These are phyloP conservation scores for Empidonax alnorum DNA, from an alignment of 2,113 vertebrate genomes.

Conservation along the genomic window DNA sequence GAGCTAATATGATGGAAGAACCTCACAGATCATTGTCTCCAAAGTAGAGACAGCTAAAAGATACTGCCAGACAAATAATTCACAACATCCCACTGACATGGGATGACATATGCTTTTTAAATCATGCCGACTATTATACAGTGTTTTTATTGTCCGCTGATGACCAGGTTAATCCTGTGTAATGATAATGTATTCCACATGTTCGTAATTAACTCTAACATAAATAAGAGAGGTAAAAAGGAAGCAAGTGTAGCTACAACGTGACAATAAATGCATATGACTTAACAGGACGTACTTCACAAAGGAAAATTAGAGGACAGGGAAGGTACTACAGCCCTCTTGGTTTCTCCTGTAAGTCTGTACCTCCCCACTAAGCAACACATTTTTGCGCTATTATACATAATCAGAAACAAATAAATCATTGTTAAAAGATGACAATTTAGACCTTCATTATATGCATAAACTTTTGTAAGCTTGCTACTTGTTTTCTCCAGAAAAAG, in stretches of 20 bases:
- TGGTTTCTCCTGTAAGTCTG: neutral
- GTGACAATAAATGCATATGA: neutral
- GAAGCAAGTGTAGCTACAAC: neutral
- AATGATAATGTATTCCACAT: neutral
- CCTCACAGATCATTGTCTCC: neutral
- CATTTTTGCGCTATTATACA: neutral
- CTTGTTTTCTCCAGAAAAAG: neutral
- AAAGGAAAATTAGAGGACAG: neutral
- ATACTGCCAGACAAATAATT: neutral
- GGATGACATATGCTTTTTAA: neutral
- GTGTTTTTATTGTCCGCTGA: neutral
- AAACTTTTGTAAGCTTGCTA: fast-evolving
- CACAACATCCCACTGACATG: neutral
- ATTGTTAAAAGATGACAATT: neutral
- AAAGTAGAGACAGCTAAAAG: neutral
- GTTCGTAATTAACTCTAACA: neutral
- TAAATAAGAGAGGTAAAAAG: neutral
- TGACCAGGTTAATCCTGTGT: neutral
- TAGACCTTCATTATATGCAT: neutral
- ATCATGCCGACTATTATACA: neutral
- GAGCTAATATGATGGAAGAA: neutral
- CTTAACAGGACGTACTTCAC: fast-evolving
- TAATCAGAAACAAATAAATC: neutral
- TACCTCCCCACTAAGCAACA: neutral
- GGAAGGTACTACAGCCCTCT: neutral